Evolutionary conservation across 2,113 vertebrate species (phyloP), one percentile per base, ranked within the genome.

Genomic region (Muntiacus reevesi): DNA sequence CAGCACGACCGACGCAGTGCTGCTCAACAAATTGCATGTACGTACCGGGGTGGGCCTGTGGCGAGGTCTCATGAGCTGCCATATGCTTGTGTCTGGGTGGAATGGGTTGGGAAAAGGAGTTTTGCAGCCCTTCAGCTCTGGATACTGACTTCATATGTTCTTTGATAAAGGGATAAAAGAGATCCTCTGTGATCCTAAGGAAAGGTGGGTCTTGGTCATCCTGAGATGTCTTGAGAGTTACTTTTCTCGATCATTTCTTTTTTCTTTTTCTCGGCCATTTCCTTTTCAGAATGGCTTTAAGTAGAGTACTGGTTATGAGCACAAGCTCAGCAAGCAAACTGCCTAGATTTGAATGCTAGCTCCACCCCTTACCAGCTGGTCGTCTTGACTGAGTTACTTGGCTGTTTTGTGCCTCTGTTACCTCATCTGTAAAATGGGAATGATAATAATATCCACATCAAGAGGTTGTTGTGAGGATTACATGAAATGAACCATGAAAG

Each of bases 1-100:
- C 99, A 99, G 98, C 98, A 99, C 99, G 0, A 99, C 99, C 0
- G 99, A 99, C 84, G 99, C 99, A 0, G 99, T 99, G 55, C 99
- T 99, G 10, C 99, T 99, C 93, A 99, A 99, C 95, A 99, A 99
- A 93, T 98, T 99, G 90, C 99, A 99, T 0, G 99, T 99, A 98
- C 97, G 99, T 99, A 94, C 10, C 4, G n/a, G 2, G 16, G 4
- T 2, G 62, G 71, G 16, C 30, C 6, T 3, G 0, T 2, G 85
- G 23, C 0, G 17, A 23, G 45, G 50, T 9, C 36, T 81, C 12
- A 0, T 0, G 36, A 57, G 67, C 0, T 0, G 40, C 47, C 27
- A 0, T 7, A 2, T 17, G 33, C 4, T 14, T 33, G n/a, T 16
- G 16, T 50, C 84, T 13, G 33, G 19, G 15, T 17, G 16, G 8